Conservation (phyloP, 2,797 vertebrate species). For the Enteromius treurensis region DNA sequence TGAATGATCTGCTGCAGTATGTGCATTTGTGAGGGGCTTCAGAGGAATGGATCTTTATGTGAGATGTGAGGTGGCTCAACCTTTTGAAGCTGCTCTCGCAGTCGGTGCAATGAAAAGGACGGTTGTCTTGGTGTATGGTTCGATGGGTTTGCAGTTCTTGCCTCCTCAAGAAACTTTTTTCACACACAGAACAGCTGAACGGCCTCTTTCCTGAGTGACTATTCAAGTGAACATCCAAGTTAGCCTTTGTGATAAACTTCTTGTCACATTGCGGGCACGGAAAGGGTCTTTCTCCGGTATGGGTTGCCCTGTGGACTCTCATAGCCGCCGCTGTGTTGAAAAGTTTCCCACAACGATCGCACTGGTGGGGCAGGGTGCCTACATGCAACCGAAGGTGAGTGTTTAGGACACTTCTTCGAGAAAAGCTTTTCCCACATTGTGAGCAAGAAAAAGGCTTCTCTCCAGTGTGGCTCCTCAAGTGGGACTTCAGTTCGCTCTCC, state of each 20-base stretch:
- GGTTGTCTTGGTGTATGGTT: constrained; percentile 28
- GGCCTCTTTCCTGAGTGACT: constrained; percentile 15
- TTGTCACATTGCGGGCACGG: constrained; percentile 42
- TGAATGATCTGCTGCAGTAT: constrained; percentile 45
- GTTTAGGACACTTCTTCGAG: neutral
- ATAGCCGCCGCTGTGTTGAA: constrained; percentile 4
- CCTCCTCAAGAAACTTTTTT: constrained; percentile 31
- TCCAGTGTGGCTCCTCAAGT: constrained; percentile 49
- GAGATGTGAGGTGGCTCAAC: constrained; percentile 22
- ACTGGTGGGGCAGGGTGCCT: constrained; percentile 29
- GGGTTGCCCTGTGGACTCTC: constrained; percentile 31
- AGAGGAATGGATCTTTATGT: constrained; percentile 34
- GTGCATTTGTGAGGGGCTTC: constrained; percentile 43
- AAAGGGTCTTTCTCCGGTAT: constrained; percentile 43
- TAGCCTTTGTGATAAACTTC: neutral
- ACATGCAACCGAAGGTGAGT: constrained; percentile 32
- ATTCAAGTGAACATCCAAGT: constrained; percentile 13
- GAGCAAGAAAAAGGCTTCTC: constrained; percentile 49
- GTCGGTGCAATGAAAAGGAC: constrained; percentile 34
- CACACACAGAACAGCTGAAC: constrained; percentile 36
- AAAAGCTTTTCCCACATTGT: constrained; percentile 42
- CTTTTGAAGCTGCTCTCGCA: constrained; percentile 50
- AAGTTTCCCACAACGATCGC: constrained; percentile 32
- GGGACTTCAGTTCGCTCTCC: constrained; percentile 24
- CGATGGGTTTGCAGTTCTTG: constrained; percentile 17